A percentile compares a stretch with the other conserved stretches of the same genome.
These are phyloP conservation scores for Alauda arvensis DNA, from an alignment of 2,797 vertebrate species.

Conservation along the genomic window DNA sequence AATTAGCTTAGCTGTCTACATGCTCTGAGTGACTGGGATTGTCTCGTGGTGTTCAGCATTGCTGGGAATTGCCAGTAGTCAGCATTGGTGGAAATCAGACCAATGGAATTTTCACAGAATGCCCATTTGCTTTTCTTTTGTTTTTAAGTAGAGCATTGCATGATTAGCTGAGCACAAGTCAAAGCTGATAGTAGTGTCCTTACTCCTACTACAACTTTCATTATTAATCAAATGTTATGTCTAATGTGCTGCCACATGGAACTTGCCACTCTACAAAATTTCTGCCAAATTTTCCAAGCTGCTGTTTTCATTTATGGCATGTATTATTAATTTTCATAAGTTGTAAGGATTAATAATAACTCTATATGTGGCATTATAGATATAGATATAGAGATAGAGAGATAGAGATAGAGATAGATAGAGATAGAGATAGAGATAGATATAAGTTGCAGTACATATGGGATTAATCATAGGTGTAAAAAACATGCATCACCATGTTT, in stretches of 20 bases:
- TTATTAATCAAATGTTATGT: background rate
- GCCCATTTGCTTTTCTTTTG: background rate
- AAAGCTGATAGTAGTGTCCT: background rate
- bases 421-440: too few species aligned
- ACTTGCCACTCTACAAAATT: background rate
- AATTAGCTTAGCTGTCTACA: background rate
- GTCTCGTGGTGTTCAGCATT: rapidly evolving
- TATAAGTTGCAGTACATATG: background rate
- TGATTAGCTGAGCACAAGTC: background rate
- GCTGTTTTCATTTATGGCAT: background rate
- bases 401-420: too few species aligned
- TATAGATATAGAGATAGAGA: too few species aligned
- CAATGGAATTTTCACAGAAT: background rate
- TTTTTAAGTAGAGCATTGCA: background rate
- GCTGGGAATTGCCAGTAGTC: background rate
- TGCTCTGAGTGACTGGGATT: background rate
- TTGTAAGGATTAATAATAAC: background rate
- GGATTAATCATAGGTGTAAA: background rate
- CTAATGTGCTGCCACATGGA: background rate
- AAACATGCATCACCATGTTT: background rate
- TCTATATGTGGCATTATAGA: background rate
- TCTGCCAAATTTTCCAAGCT: background rate
- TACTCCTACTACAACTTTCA: background rate
- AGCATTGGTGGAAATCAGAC: background rate
- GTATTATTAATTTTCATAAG: background rate